Percentiles rank a stretch among this genome's conserved stretches.
Conservation (phyloP, 2,888 invertebrate species). For the Drosophila suboccidentalis region DNA sequence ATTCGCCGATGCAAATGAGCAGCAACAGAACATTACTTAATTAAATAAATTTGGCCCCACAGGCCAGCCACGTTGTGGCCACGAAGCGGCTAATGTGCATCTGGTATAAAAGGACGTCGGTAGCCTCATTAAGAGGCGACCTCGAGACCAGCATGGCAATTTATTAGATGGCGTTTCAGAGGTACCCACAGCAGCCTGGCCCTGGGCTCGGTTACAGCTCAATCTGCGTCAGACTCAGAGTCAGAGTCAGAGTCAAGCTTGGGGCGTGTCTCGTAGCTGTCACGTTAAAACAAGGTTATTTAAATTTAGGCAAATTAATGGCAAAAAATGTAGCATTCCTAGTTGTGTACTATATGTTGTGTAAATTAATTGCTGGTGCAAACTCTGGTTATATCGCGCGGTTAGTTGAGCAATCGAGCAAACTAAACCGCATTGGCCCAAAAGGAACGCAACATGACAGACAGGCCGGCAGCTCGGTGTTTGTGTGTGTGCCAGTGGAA, state of each 20-base stretch:
- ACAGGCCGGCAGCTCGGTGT: constrained; percentile 45
- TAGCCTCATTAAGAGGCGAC: constrained; percentile 52
- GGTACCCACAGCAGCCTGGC: constrained; percentile 14
- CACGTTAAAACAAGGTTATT: constrained; percentile 55
- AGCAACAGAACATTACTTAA: constrained; percentile 49
- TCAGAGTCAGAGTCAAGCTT: constrained; percentile 17
- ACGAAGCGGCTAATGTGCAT: constrained; percentile 35
- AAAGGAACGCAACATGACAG: constrained; percentile 61
- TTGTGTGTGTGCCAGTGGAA: constrained; percentile 50
- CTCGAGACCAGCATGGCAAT: constrained; percentile 36
- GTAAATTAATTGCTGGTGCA: constrained; percentile 69
- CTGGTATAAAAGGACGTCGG: constrained; percentile 15
- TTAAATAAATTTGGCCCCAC: constrained; percentile 58
- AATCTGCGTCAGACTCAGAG: constrained; percentile 43
- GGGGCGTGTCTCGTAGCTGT: constrained; percentile 29
- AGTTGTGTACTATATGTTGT: constrained; percentile 26
- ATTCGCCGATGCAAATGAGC: constrained; percentile 56
- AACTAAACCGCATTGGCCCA: constrained; percentile 60
- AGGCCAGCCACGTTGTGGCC: constrained; percentile 25
- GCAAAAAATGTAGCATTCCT: constrained; percentile 15
- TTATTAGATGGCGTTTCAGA: constrained; percentile 35
- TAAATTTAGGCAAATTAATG: constrained; percentile 49
- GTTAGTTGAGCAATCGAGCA: constrained; percentile 76
- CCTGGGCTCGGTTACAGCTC: constrained; percentile 37
- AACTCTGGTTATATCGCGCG: constrained; percentile 49